Evolutionary conservation across 2,113 vertebrate genomes (phyloP), one percentile per base, ranked within the genome.

Genomic region (Eurystomus gularis): DNA sequence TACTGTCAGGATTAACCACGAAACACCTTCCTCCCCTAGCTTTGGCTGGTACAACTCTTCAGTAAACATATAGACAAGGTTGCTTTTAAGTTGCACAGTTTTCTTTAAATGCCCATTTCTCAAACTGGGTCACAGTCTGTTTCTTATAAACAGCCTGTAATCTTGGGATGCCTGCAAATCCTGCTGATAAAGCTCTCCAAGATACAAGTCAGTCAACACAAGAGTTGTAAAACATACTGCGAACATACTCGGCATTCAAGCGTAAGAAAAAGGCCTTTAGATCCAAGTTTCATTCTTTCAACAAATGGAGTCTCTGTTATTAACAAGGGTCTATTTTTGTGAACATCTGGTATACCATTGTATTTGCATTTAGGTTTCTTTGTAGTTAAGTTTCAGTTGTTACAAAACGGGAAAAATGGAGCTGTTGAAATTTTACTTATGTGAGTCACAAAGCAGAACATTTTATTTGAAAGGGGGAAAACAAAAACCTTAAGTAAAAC

Each of bases 261-360:
- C 2, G 0, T 37, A 83, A 85, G 33, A 76, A 48, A n/a, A 85
- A 85, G 57, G 48, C 33, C 31, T 60, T 88, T 33, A 88, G 68
- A 83, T 82, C 33, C 61, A 95, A 96, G 52, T 79, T 77, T 90
- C 33, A 55, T 62, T 78, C 55, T 88, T 88, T 78, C 69, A 83
- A 64, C 68, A 94, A 93, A 76, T 17, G 6, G 15, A 79, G 21
- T 17, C 44, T 61, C 55, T 86, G 5, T 80, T 87, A 85, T 37
- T 72, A 84, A 72, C 28, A 91, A 65, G 14, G 6, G n/a, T 80
- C 51, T 90, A 29, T 64, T 95, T 94, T 70, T 80, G 78, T 61
- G 37, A 90, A 85, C 87, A 94, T 91, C 75, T 94, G 84, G 48
- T 49, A 72, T 26, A 70, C 40, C 37, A 48, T 35, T 90, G 18